Evolutionary conservation across 2,797 vertebrate species (phyloP).

Genomic region (Alca torda): DNA sequence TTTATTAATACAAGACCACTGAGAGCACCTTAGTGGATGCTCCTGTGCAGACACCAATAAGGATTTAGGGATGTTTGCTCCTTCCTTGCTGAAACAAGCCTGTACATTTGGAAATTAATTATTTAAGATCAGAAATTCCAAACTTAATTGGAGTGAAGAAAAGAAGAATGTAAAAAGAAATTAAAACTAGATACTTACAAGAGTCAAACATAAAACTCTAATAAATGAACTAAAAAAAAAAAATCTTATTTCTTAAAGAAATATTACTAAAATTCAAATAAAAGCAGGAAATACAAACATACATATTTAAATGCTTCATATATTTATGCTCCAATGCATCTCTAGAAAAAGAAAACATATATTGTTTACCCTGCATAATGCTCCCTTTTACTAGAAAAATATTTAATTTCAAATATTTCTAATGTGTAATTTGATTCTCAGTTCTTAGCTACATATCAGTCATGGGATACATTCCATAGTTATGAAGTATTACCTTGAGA

Average conservation of each 20-base stretch:
- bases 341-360: not conserved
- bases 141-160: not conserved
- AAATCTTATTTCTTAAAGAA: not conserved
- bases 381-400: constrained; percentile 50
- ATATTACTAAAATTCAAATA: not conserved
- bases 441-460: constrained; percentile 56
- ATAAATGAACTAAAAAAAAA: not conserved
- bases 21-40: not conserved
- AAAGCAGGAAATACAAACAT: not conserved
- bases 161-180: not conserved
- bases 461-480: constrained; percentile 65
- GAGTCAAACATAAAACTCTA: constrained; percentile 14
- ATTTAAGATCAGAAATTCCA: constrained; percentile 3
- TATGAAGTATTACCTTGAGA: constrained; percentile 66
- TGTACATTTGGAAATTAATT: not conserved
- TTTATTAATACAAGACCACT: not conserved
- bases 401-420: constrained; percentile 43
- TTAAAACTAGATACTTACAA: not conserved
- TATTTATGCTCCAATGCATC: not conserved
- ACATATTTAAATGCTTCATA: not conserved
- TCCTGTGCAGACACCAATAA: not conserved
- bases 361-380: constrained; percentile 18
- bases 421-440: constrained; percentile 52
- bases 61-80: not conserved
- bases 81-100: not conserved